These are phyloP conservation scores for Macquaria ambigua DNA, from an alignment of 2,113 vertebrate species.

Conservation along the genomic window DNA sequence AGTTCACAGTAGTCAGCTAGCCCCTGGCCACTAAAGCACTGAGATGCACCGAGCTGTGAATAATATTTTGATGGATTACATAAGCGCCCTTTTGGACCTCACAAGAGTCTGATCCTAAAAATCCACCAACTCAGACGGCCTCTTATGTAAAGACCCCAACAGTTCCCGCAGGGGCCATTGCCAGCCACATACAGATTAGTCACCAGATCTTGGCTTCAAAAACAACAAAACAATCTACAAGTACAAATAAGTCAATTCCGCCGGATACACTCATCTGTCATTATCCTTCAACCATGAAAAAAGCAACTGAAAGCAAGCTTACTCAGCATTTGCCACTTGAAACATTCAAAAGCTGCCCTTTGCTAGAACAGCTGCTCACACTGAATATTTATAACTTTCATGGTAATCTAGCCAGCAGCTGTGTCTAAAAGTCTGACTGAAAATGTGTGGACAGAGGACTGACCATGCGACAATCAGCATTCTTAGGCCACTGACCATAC, in stretches of 20 bases:
- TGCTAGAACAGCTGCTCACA: slow-evolving; percentile 4
- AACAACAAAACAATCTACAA: slow-evolving; percentile 28
- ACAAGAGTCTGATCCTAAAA: slow-evolving; percentile 41
- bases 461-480: not conserved
- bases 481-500: not conserved
- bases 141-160: slow-evolving; percentile 47
- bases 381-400: slow-evolving; percentile 16
- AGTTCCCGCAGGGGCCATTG: not conserved
- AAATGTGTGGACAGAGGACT: not conserved
- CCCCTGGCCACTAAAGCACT: slow-evolving; percentile 23
- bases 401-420: not conserved
- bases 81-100: slow-evolving; percentile 58
- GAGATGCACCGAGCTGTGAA: slow-evolving; percentile 56
- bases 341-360: slow-evolving; percentile 29
- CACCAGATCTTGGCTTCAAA: slow-evolving; percentile 11
- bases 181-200: slow-evolving; percentile 40
- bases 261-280: not conserved
- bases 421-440: not conserved
- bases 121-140: slow-evolving; percentile 43
- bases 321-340: slow-evolving; percentile 23
- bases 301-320: not conserved
- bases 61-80: slow-evolving; percentile 65
- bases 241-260: not conserved
- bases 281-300: slow-evolving; percentile 5
- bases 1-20: slow-evolving; percentile 5